Evolutionary conservation across 2,888 invertebrate genomes (phyloP).

Genomic region (Linyphia triangularis): DNA sequence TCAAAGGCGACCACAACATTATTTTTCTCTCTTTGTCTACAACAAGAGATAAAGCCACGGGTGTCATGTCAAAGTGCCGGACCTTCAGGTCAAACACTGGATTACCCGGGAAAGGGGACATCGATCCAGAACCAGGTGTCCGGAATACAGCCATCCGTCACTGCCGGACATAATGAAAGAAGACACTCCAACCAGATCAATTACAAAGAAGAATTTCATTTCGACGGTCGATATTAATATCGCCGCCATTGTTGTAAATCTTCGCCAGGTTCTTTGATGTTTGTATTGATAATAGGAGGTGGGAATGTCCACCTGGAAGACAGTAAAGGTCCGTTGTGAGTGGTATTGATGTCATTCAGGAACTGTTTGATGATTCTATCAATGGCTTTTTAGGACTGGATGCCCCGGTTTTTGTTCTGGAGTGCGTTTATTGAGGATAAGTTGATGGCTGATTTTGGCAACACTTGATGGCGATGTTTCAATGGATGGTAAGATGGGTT

Average conservation of each 20-base stretch:
- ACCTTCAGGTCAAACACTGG: conserved; percentile 64
- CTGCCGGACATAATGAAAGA: conserved; percentile 69
- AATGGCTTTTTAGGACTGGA: neutral
- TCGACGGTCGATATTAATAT: conserved; percentile 11
- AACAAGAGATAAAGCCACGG: conserved; percentile 8
- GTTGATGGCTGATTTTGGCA: neutral
- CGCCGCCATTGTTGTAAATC: neutral
- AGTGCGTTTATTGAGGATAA: neutral
- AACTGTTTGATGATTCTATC: conserved; percentile 11
- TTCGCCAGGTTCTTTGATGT: neutral
- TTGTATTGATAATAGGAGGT: conserved; percentile 13
- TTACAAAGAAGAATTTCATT: neutral
- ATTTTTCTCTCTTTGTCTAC: too few relatives aligned
- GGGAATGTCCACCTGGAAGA: conserved; percentile 17
- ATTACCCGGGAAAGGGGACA: conserved; percentile 40
- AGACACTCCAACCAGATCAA: conserved; percentile 23
- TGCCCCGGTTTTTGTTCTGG: neutral
- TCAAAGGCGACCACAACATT: too few relatives aligned
- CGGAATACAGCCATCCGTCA: conserved; percentile 70
- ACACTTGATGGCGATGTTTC: neutral
- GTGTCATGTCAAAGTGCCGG: conserved; percentile 44
- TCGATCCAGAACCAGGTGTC: conserved; percentile 58
- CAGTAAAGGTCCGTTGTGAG: too few relatives aligned
- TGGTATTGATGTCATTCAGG: neutral
- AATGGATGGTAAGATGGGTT: neutral